Conservation (phyloP, 2,113 vertebrate species). For the Poecile atricapillus region DNA sequence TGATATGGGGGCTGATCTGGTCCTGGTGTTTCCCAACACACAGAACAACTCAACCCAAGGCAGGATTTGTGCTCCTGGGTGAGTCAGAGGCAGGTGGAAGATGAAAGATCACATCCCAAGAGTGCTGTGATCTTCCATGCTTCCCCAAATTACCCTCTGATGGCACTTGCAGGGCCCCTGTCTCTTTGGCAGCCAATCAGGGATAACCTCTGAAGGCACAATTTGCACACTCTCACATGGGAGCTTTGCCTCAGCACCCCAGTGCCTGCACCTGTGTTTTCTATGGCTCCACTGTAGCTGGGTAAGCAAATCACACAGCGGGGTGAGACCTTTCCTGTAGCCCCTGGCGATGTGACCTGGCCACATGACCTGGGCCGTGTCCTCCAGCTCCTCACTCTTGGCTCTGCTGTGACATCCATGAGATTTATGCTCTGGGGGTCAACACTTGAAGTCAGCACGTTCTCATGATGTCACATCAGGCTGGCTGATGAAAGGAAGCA, state of each 20-base stretch:
- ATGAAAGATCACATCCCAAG: neutral
- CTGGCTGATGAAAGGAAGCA: conserved; percentile 21
- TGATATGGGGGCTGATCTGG: neutral
- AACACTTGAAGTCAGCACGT: neutral
- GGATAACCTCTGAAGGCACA: neutral
- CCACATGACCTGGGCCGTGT: conserved; percentile 30
- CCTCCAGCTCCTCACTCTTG: conserved; percentile 36
- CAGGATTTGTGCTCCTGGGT: neutral
- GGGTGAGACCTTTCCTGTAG: conserved; percentile 45
- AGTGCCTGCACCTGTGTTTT: conserved; percentile 60
- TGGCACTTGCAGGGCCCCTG: neutral
- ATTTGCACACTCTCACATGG: neutral
- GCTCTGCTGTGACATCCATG: conserved; percentile 13
- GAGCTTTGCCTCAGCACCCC: neutral
- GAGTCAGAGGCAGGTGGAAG: neutral
- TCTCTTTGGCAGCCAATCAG: neutral
- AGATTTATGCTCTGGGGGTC: conserved; percentile 60
- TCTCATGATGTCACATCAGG: conserved; percentile 24
- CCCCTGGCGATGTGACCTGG: conserved; percentile 40
- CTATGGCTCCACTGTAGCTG: conserved; percentile 40
- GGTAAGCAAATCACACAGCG: neutral
- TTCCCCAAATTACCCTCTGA: neutral
- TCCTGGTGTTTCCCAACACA: neutral
- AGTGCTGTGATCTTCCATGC: neutral
- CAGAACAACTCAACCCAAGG: neutral